Base-by-base conservation (phyloP, 2,888 invertebrate genomes). In the Leptogaster cylindrica region DNA sequence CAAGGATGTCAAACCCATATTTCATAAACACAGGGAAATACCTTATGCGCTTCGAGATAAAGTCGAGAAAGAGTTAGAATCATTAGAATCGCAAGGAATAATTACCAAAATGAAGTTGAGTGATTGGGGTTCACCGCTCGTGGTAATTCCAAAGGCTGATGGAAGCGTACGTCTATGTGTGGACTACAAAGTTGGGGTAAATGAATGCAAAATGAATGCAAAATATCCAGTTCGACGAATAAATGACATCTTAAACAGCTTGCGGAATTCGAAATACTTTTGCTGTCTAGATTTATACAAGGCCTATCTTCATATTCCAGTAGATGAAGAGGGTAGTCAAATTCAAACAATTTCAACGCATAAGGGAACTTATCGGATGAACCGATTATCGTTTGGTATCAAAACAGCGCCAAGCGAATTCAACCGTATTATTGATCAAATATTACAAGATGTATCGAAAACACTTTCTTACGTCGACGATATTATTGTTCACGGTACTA, bases 281-380 rank as follows among this genome's bases (percentile, higher is more conserved):
- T 76, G 75, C 61, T 52, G 68, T 51, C 58, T 75, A 5, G 74
- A 76, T 66, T 41, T 76, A 2, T 74, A 66, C 44, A 74, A 76
- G 63, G 73, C 74, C n/a, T n/a, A n/a, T n/a, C n/a, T n/a, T n/a
- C n/a, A n/a, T n/a, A n/a, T n/a, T n/a, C n/a, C n/a, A n/a, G n/a
- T n/a, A n/a, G n/a, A n/a, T n/a, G n/a, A n/a, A n/a, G n/a, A n/a
- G n/a, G n/a, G n/a, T n/a, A n/a, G n/a, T n/a, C n/a, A n/a, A n/a
- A n/a, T n/a, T n/a, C n/a, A n/a, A n/a, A n/a, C n/a, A n/a, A n/a
- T n/a, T n/a, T n/a, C n/a, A n/a, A n/a, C n/a, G n/a, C n/a, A n/a
- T n/a, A n/a, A n/a, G n/a, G n/a, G n/a, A n/a, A n/a, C n/a, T n/a
- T n/a, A n/a, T n/a, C n/a, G n/a, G n/a, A n/a, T n/a, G n/a, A n/a